Evolutionary conservation across 2,113 vertebrate species (phyloP), one percentile per base, ranked within the genome.

Genomic region (Melanostigma gelatinosum): DNA sequence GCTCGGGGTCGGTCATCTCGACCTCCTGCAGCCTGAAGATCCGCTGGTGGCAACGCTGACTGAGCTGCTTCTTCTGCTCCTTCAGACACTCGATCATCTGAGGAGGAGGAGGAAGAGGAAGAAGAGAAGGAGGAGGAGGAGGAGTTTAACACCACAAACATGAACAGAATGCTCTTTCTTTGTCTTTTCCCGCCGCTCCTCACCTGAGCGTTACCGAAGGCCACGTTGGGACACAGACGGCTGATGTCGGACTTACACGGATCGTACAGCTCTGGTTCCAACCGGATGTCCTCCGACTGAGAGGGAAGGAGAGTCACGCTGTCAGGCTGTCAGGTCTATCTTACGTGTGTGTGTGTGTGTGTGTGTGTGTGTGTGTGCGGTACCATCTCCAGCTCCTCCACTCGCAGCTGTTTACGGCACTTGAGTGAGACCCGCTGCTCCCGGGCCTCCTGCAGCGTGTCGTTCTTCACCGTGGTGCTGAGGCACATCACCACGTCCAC

Each of bases 361-460:
- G 55, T 65, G 40, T 54, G 46, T 72, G 52, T 54, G 52, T 75
- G 46, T 29, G 57, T 44, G 62, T 38, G 64, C 0, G 16, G 90
- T 93, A 99, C 98, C 98, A 99, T 99, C 90, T 98, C 98, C 8
- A 99, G 95, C 86, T 99, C 98, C 85, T 99, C 98, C 27, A 99
- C 98, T 0, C 97, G 93, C 63, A 99, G 96, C 94, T 99, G 98
- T 64, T 96, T 97, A 29, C 98, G 97, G 90, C 98, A 99, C 85
- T 98, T 99, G 61, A 98, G 90, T 32, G 98, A 98, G 0, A 99
- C 98, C 0, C 97, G 93, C 91, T 99, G 98, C 72, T 99, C 98
- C 88, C 96, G 96, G 67, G 90, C 96, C 6, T 99, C 98, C 93
- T 99, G 98, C 75, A 99, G 92, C 0, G 98, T 99, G 90, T 99